A percentile compares a stretch with the other conserved stretches of the same genome.
Conservation (phyloP, 1,140 invertebrate genomes). For the Ostrea edulis region DNA sequence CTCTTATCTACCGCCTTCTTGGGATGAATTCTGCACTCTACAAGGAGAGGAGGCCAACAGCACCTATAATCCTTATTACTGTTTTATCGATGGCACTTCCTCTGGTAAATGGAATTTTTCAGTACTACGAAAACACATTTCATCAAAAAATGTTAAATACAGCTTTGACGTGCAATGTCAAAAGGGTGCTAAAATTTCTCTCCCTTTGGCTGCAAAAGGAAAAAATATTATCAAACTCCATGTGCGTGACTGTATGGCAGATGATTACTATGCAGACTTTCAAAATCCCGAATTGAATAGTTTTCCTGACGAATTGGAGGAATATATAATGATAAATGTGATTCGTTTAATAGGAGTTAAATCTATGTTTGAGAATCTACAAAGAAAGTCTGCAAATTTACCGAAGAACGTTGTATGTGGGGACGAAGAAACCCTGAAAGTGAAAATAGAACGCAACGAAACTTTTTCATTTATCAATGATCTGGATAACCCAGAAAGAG, state of each 20-base stretch:
- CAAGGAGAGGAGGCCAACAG: neutral
- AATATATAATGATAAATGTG: constrained; percentile 46
- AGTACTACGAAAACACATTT: neutral
- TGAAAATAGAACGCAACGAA: constrained; percentile 48
- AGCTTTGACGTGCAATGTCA: constrained; percentile 52
- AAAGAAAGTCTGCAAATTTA: no score
- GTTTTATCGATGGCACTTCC: neutral
- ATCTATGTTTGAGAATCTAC: constrained; percentile 40
- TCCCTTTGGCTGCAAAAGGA: constrained; percentile 56
- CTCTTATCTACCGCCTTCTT: neutral
- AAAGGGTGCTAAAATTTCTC: constrained; percentile 38
- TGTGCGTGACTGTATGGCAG: constrained; percentile 49
- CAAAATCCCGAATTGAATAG: neutral
- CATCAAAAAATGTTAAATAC: neutral
- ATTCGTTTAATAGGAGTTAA: constrained; percentile 26
- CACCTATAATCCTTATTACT: neutral
- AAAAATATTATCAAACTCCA: constrained; percentile 45
- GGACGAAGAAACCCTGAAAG: constrained; percentile 56
- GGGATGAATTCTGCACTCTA: neutral
- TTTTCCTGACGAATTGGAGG: constrained; percentile 50
- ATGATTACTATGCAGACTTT: constrained; percentile 55
- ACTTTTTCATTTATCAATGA: constrained; percentile 50
- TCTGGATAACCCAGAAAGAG: neutral
- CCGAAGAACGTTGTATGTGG: constrained; percentile 60
- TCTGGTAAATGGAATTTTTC: constrained; percentile 14